Conservation (phyloP, 1,140 invertebrate genomes). For the Sycophila sp. region DNA sequence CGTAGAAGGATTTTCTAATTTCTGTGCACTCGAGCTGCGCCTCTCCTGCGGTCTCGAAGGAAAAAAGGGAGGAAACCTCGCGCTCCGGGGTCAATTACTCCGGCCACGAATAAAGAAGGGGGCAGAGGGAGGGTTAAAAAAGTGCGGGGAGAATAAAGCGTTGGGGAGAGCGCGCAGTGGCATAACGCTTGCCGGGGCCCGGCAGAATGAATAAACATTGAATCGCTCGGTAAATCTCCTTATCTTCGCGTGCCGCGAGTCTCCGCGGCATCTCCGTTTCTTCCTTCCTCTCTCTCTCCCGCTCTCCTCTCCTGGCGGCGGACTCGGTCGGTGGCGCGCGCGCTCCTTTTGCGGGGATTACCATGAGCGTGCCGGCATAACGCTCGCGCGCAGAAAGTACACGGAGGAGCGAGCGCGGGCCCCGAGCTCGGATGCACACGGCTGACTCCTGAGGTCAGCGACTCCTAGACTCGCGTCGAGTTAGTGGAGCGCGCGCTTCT, state of each 20-base stretch:
- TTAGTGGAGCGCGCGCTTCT: slow-evolving; percentile 63
- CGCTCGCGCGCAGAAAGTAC: slow-evolving; percentile 49
- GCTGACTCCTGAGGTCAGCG: slow-evolving; percentile 65
- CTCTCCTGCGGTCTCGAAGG: not conserved
- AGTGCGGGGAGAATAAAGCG: not conserved
- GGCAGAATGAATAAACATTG: slow-evolving; percentile 41
- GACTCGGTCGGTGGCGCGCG: too few species aligned
- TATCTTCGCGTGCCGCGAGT: slow-evolving; percentile 25
- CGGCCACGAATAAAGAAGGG: not conserved
- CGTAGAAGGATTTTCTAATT: slow-evolving; percentile 37
- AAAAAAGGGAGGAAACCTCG: slow-evolving; percentile 11
- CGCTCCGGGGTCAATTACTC: slow-evolving; percentile 28
- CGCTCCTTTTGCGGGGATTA: slow-evolving; percentile 55
- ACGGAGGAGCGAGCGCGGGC: slow-evolving; percentile 28
- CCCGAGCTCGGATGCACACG: slow-evolving; percentile 58
- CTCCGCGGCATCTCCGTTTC: not conserved
- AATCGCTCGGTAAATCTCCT: slow-evolving; percentile 40
- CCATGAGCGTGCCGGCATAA: slow-evolving; percentile 57
- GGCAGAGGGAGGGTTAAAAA: not conserved
- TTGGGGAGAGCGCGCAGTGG: too few species aligned
- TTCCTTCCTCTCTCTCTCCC: slow-evolving; percentile 22
- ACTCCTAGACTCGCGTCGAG: slow-evolving; percentile 54
- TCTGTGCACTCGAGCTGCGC: slow-evolving; percentile 15
- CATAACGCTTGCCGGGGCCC: too few species aligned
- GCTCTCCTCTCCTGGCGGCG: not conserved